Evolutionary conservation across 2,888 invertebrate genomes (phyloP).

Genomic region (Gerris lacustris): DNA sequence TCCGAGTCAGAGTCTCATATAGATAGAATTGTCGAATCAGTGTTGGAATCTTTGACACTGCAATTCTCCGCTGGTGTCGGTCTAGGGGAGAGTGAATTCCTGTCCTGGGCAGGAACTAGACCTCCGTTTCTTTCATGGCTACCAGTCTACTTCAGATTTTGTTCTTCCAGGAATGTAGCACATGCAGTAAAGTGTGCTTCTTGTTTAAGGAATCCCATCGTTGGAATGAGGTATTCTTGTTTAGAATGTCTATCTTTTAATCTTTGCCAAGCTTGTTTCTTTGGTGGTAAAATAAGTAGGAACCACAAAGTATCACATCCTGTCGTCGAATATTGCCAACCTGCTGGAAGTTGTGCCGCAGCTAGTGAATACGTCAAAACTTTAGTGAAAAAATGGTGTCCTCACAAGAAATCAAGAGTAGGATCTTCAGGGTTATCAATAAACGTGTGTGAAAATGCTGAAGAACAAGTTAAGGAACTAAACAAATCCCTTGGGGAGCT

Average conservation of each 20-base stretch:
- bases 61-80: not conserved
- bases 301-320: not conserved
- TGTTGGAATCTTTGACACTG: not conserved
- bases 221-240: not conserved
- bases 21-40: not conserved
- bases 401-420: not conserved
- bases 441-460: not conserved
- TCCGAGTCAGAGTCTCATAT: not conserved
- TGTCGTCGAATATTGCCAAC: not conserved
- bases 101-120: not conserved
- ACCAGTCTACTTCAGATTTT: not conserved
- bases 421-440: not conserved
- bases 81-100: not conserved
- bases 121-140: not conserved
- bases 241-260: slow-evolving; percentile 2
- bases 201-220: slow-evolving; percentile 6
- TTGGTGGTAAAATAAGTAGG: slow-evolving; percentile 1
- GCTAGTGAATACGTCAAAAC: not conserved
- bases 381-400: not conserved
- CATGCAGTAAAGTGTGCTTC: not conserved
- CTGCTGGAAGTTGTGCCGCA: not conserved
- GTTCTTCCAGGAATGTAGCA: not conserved
- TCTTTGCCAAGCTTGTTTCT: slow-evolving; percentile 3
- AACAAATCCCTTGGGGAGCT: not conserved
- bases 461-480: not conserved